Base-by-base conservation (phyloP, 2,113 vertebrate species). In the Rhinopomastus cyanomelas region DNA sequence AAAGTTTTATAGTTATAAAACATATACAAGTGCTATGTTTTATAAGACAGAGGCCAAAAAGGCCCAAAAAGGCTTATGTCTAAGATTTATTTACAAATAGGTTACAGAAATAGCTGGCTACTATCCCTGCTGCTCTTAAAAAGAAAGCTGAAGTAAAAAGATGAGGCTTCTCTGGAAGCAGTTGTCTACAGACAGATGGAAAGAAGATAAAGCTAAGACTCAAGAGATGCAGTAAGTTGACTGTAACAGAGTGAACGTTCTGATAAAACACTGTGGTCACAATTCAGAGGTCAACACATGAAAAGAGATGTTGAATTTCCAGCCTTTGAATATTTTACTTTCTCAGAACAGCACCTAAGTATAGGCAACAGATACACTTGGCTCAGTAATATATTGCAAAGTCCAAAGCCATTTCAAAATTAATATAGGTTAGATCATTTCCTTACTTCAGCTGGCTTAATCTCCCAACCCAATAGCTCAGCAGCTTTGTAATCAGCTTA, bases 1-100 rank as follows among this genome's bases (percentile, higher is more conserved):
- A 64, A 89, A 82, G 32, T 75, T 88, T 68, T 61, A 27, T 42
- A 78, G 27, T 67, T 90, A 68, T 9, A 68, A 86, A 81, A 46
- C 36, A 78, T 9, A 26, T 76, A 34, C 15, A 74, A 68, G 16
- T 68, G 19, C n/a, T 37, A 25, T 3, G 20, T 53, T 89, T 89
- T 67, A 26, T 62, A 81, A 90, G 52, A n/a, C n/a, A 84, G 42
- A 80, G 16, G 8, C 34, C 78, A 12, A 29, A 86, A n/a, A n/a
- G n/a, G 53, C 48, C 5, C 1, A 90, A 77, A 83, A 51, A n/a
- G 23, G 25, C 84, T 57, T 57, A 71, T 3, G 3, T 32, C 30
- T 64, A 49, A 84, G 69, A 86, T 71, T 68, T 92, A 77, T 72
- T 84, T 92, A 84, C 51, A 81, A 94, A 78, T 46, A 86, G 29